Conservation (phyloP, 2,113 vertebrate species). For the Baryphthengus martii region DNA sequence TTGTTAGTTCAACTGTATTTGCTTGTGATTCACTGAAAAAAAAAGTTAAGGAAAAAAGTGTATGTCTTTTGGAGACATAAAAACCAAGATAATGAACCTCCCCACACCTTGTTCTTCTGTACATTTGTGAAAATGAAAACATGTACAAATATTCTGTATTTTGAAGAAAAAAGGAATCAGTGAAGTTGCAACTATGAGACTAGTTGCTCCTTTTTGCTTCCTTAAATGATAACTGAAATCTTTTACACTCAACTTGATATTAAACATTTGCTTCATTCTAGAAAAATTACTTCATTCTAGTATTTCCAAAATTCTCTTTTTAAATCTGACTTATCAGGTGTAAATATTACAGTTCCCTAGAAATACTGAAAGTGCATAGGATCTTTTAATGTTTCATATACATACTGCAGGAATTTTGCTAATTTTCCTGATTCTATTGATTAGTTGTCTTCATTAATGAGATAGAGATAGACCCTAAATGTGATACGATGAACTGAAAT, state of each 20-base stretch:
- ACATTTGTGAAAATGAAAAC: background rate
- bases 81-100: background rate
- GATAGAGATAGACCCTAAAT: background rate
- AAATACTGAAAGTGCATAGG: background rate
- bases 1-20: background rate
- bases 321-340: background rate
- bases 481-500: background rate
- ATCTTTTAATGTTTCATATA: background rate
- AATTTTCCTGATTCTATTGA: conserved; percentile 1
- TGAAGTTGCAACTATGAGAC: background rate
- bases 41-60: background rate
- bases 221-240: background rate
- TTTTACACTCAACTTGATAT: background rate
- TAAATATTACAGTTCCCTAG: background rate
- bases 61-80: background rate
- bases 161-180: background rate
- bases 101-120: background rate
- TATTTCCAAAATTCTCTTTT: background rate
- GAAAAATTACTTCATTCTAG: background rate
- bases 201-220: background rate
- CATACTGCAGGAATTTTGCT: background rate
- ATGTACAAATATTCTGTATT: background rate
- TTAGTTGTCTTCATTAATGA: background rate
- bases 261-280: background rate
- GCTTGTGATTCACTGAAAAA: background rate